Evolutionary conservation across 2,888 invertebrate genomes (phyloP).

Genomic region (Automeris io): DNA sequence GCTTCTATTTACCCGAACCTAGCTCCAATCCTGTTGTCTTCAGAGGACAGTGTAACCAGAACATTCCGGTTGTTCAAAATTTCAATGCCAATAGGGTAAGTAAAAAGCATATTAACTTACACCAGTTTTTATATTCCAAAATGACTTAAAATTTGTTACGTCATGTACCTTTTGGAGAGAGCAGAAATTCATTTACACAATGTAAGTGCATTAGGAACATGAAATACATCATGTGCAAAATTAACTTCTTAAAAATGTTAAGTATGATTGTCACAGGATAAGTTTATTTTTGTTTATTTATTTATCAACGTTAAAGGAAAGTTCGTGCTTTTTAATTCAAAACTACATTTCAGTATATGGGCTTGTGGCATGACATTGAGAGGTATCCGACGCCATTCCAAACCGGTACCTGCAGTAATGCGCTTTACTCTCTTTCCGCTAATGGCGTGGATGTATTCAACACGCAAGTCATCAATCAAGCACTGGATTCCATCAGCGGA

Average conservation of each 20-base stretch:
- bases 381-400: slow-evolving; percentile 41
- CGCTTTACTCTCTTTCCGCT: slow-evolving; percentile 29
- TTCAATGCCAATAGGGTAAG: slow-evolving; percentile 29
- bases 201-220: too few species aligned
- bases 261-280: too few species aligned
- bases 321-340: too few species aligned
- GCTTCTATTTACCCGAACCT: slow-evolving; percentile 35
- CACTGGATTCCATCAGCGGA: slow-evolving; percentile 37
- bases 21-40: slow-evolving; percentile 21
- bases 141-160: too few species aligned
- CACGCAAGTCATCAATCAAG: slow-evolving; percentile 41
- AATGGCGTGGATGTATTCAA: slow-evolving; percentile 28
- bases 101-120: neutral
- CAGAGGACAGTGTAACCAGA: slow-evolving; percentile 36
- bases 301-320: too few species aligned
- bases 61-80: slow-evolving; percentile 37
- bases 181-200: too few species aligned
- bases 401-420: slow-evolving; percentile 44
- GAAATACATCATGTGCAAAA: too few species aligned
- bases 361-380: slow-evolving; percentile 44
- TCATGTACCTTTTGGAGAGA: too few species aligned
- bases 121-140: too few species aligned
- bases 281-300: too few species aligned
- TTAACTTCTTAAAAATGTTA: too few species aligned
- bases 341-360: slow-evolving; percentile 38